Conservation (phyloP, 2,888 invertebrate species). For the Rotaria macrura region DNA sequence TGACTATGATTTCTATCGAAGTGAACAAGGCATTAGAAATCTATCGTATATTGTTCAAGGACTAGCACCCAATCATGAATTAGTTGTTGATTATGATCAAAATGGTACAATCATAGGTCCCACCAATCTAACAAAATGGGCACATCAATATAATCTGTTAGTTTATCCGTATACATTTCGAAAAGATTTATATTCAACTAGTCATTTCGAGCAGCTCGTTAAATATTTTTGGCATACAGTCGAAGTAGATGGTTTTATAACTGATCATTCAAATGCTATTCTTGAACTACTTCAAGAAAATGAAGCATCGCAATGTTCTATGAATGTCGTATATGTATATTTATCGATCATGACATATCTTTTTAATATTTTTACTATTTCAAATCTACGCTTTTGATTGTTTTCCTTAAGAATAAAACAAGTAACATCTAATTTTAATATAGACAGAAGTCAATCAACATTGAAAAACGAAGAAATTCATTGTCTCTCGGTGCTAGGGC, state of each 20-base stretch:
- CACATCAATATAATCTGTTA: background rate
- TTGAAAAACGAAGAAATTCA: no score
- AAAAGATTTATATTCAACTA: background rate
- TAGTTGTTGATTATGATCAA: background rate
- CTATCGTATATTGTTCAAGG: background rate
- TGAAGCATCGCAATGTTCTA: background rate
- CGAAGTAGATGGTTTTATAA: slow-evolving; percentile 5
- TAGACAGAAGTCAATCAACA: no score
- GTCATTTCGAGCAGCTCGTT: background rate
- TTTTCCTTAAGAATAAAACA: no score
- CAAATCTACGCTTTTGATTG: no score
- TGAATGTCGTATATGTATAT: no score
- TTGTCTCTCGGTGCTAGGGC: no score
- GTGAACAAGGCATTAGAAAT: background rate
- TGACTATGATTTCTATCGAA: slow-evolving; percentile 15
- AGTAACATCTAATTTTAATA: no score
- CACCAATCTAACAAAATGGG: background rate
- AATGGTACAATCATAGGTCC: background rate
- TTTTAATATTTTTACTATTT: no score
- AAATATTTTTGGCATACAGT: background rate
- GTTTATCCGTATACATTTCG: slow-evolving; percentile 21
- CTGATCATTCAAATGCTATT: background rate
- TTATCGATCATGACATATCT: no score
- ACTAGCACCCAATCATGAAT: background rate
- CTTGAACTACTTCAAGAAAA: background rate